These are phyloP conservation scores for Myotis planiceps DNA, from an alignment of 2,797 vertebrate genomes.

Conservation along the genomic window DNA sequence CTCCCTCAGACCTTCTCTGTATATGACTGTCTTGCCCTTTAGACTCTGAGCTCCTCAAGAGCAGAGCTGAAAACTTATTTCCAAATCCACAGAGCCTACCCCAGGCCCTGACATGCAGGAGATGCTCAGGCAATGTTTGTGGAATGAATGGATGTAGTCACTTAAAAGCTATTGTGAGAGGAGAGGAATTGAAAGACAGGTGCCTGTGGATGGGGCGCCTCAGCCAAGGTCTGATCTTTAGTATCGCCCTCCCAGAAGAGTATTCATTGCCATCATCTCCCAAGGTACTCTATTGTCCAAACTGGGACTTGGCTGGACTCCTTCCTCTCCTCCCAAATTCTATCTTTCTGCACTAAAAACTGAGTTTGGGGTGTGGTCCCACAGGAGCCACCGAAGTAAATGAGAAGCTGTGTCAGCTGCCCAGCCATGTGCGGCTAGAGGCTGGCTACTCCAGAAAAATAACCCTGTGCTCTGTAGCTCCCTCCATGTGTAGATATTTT, in stretches of 20 bases:
- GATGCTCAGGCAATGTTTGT: background rate
- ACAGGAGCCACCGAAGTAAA: background rate
- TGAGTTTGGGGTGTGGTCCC: background rate
- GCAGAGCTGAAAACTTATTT: background rate
- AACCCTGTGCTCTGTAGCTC: too few relatives aligned
- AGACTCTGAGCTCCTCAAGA: background rate
- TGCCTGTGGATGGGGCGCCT: background rate
- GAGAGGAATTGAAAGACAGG: background rate
- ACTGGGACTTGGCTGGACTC: background rate
- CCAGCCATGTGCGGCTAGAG: background rate
- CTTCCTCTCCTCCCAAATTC: background rate
- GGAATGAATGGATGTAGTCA: background rate
- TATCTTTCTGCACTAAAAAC: background rate
- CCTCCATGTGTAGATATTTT: background rate
- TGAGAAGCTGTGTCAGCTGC: background rate
- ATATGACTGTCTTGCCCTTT: background rate
- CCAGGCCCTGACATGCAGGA: background rate
- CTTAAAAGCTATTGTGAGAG: background rate
- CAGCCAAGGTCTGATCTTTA: background rate
- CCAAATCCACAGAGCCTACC: background rate
- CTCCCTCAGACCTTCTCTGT: background rate
- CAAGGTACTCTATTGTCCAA: background rate
- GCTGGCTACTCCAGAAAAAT: background rate
- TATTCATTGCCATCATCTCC: background rate
- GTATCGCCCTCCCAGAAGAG: background rate